phyloP scores from a whole-genome alignment of 2,113 vertebrate species.

The Sprattus sprattus region DNA sequence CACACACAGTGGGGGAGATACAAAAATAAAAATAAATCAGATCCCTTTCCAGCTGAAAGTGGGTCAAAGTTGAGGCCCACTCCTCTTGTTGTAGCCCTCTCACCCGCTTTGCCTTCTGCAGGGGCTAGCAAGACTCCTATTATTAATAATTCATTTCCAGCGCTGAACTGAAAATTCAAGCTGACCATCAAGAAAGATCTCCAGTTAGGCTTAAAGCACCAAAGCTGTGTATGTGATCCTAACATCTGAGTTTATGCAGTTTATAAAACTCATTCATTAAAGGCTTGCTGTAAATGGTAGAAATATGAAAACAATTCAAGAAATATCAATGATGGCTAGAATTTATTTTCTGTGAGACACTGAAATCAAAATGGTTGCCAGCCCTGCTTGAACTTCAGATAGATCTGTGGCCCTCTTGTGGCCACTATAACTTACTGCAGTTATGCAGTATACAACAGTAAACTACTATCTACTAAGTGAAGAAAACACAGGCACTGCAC shows the following conservation, averaged over 20 bases:
- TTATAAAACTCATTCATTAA: not conserved
- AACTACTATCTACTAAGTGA: too few relatives aligned
- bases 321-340: not conserved
- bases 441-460: not conserved
- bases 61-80: not conserved
- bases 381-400: not conserved
- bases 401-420: not conserved
- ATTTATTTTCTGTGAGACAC: not conserved
- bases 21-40: not conserved
- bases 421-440: not conserved
- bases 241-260: not conserved
- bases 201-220: not conserved
- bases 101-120: not conserved
- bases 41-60: not conserved
- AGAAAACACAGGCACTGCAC: too few relatives aligned
- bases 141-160: not conserved
- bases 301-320: not conserved
- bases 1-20: not conserved
- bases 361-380: constrained; percentile 5
- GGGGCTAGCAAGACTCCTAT: not conserved
- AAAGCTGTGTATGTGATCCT: not conserved
- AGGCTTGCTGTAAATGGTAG: not conserved
- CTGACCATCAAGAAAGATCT: not conserved
- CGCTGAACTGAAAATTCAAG: not conserved
- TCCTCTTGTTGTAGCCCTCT: not conserved